These are phyloP conservation scores for Apotomis betuletana DNA, from an alignment of 2,888 invertebrate species.

Conservation along the genomic window DNA sequence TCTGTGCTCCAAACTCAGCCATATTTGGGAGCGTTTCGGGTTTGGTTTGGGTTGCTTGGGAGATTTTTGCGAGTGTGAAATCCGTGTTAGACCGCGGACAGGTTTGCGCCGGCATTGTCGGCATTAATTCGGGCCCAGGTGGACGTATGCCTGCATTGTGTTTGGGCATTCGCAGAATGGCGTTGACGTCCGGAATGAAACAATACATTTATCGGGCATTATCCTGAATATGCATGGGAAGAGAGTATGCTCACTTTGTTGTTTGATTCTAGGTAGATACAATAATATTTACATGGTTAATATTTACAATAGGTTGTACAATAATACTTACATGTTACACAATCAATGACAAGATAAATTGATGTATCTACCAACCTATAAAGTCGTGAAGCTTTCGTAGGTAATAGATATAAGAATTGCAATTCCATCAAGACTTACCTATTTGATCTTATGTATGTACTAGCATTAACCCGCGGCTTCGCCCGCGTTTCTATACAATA, in stretches of 20 bases:
- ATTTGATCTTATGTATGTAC: too few species aligned
- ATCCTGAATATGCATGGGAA: slow-evolving; percentile 19
- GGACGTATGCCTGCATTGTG: slow-evolving; percentile 37
- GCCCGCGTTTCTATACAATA: too few species aligned
- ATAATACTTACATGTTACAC: too few species aligned
- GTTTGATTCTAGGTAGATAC: not conserved
- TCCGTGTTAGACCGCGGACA: slow-evolving; percentile 67
- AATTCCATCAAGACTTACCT: too few species aligned
- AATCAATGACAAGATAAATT: too few species aligned
- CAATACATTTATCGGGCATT: slow-evolving; percentile 13
- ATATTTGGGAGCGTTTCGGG: slow-evolving; percentile 41
- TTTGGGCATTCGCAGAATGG: slow-evolving; percentile 37
- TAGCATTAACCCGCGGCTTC: too few species aligned
- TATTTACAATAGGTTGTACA: too few species aligned
- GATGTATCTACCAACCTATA: too few species aligned
- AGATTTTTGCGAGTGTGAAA: slow-evolving; percentile 60
- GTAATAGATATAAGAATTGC: too few species aligned
- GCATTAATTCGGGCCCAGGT: slow-evolving; percentile 35
- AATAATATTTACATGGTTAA: too few species aligned
- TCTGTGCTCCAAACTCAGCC: slow-evolving; percentile 49
- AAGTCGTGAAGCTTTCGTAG: too few species aligned
- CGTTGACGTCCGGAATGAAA: slow-evolving; percentile 34
- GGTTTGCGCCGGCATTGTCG: slow-evolving; percentile 57
- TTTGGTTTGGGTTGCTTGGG: slow-evolving; percentile 32
- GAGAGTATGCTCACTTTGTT: slow-evolving; percentile 11